Base-by-base conservation (phyloP, 2,888 invertebrate genomes). In the Perdita meconis region DNA sequence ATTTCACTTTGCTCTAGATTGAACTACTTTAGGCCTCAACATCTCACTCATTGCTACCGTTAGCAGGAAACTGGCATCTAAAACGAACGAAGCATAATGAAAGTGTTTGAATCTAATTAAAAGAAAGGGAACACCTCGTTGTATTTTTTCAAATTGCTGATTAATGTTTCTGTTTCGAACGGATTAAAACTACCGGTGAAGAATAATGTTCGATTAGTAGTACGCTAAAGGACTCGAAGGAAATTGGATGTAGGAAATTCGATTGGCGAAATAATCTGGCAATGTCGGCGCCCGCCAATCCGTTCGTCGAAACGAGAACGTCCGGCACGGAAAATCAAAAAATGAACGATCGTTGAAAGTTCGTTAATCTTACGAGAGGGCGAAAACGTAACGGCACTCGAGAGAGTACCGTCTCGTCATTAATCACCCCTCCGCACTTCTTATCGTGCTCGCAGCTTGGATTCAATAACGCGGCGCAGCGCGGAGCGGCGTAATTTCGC, bases 401-500 rank as follows among this genome's bases (percentile, higher is more conserved):
- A 30, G 30, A 30, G 30, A 73, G 64, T 56, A 50, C 61, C 65
- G 64, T 59, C 66, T 73, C 73, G 77, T 82, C 85, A 85, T 85
- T 85, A 85, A 85, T 85, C 85, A 85, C 80, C 59, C 65, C 59
- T 59, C 66, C 74, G 60, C 66, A 63, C 76, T 85, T 85, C 85
- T 85, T 85, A 85, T 83, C 85, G 83, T 68, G 59, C 69, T 67
- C 53, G 81, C 74, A 55, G 71, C 69, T 70, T 79, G 76, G 78
- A 85, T 85, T 85, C 85, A 85, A 85, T 85, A 85, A 85, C 78
- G 81, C 75, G 77, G 65, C 64, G 59, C n/a, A n/a, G n/a, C n/a
- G n/a, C n/a, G n/a, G n/a, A n/a, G n/a, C n/a, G 56, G 71, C 69
- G 85, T 85, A 85, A 85, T 85, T 85, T 83, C 81, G 73, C 84